Evolutionary conservation across 2,113 vertebrate species (phyloP).

Genomic region (Misgurnus anguillicaudatus): DNA sequence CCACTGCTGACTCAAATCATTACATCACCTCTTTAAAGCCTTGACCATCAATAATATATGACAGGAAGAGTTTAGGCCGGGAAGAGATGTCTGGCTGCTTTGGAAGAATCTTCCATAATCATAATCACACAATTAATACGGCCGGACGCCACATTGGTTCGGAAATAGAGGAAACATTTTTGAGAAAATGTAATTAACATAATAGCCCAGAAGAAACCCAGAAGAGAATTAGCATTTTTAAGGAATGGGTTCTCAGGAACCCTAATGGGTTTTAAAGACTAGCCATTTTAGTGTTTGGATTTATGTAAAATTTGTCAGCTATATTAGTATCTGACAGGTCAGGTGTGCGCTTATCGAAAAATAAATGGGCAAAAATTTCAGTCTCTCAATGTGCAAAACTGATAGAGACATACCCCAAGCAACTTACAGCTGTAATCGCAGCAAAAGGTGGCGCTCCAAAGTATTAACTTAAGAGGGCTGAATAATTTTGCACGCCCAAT

Average conservation of each 20-base stretch:
- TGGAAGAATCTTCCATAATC: slow-evolving; percentile 28
- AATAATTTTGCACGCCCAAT: too few relatives aligned
- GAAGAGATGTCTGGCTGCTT: slow-evolving; percentile 17
- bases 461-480: too few relatives aligned
- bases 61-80: slow-evolving; percentile 48
- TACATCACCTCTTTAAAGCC: slow-evolving; percentile 46
- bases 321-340: too few relatives aligned
- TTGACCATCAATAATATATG: slow-evolving; percentile 55
- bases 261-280: neutral
- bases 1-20: slow-evolving; percentile 47
- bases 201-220: neutral
- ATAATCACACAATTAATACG: slow-evolving; percentile 30
- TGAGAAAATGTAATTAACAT: slow-evolving; percentile 1
- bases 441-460: too few relatives aligned
- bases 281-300: neutral
- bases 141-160: neutral
- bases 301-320: neutral
- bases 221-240: slow-evolving; percentile 31
- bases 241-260: neutral
- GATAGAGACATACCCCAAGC: too few relatives aligned
- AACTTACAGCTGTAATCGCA: too few relatives aligned
- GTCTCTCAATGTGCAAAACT: too few relatives aligned
- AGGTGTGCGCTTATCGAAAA: neutral
- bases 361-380: too few relatives aligned
- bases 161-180: neutral